phyloP scores from a whole-genome alignment of 2,888 invertebrate genomes.

The Diaprepes abbreviatus region DNA sequence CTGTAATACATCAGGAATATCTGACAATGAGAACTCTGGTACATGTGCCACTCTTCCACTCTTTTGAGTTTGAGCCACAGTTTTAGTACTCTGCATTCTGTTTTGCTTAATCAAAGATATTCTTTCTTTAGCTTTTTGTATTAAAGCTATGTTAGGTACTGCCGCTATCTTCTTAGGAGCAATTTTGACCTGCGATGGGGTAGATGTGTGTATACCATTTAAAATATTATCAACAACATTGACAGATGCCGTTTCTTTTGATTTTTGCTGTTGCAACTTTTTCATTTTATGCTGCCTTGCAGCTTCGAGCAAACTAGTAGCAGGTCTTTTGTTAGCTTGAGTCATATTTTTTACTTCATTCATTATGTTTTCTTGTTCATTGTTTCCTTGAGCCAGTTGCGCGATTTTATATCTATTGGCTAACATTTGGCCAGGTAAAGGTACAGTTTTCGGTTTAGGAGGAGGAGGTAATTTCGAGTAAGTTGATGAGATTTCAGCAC shows the following conservation, averaged over 20 bases:
- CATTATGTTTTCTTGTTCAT: slow-evolving; percentile 63
- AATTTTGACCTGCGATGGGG: slow-evolving; percentile 39
- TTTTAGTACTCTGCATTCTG: slow-evolving; percentile 64
- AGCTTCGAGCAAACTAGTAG: slow-evolving; percentile 56
- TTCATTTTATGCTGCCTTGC: slow-evolving; percentile 55
- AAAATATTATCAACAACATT: slow-evolving; percentile 59
- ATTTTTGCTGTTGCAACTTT: slow-evolving; percentile 38
- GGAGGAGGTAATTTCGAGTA: slow-evolving; percentile 56
- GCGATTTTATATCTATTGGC: slow-evolving; percentile 69
- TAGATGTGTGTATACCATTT: slow-evolving; percentile 49
- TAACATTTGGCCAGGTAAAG: slow-evolving; percentile 70
- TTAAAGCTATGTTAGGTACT: slow-evolving; percentile 81
- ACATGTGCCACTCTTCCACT: slow-evolving; percentile 78
- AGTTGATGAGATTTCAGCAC: slow-evolving; percentile 68
- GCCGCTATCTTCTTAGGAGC: slow-evolving; percentile 74
- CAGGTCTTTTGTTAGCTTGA: slow-evolving; percentile 52
- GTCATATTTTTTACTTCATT: slow-evolving; percentile 62
- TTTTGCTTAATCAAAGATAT: slow-evolving; percentile 52
- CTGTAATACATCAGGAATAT: slow-evolving; percentile 75
- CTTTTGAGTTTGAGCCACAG: slow-evolving; percentile 80
- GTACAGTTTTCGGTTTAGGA: slow-evolving; percentile 67
- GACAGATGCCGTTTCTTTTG: slow-evolving; percentile 25
- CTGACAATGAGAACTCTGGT: slow-evolving; percentile 69
- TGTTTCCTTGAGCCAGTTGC: slow-evolving; percentile 61
- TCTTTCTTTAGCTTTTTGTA: slow-evolving; percentile 76